Evolutionary conservation across 1,140 invertebrate genomes (phyloP).

Genomic region (Drosophila nannoptera): DNA sequence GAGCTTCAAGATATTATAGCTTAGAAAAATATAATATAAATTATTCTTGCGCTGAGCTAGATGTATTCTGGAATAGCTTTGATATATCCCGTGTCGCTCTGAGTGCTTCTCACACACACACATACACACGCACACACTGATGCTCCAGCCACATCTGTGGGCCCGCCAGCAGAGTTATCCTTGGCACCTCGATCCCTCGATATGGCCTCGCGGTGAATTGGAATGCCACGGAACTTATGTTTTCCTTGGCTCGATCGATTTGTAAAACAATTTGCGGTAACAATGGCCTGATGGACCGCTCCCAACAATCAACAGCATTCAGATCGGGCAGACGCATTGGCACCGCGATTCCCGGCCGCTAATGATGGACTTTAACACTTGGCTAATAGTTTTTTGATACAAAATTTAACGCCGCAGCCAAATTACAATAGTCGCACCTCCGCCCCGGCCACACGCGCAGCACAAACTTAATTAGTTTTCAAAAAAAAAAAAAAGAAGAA

Average conservation of each 20-base stretch:
- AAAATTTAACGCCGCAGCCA: slow-evolving; percentile 72
- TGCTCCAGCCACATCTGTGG: slow-evolving; percentile 39
- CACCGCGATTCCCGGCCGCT: slow-evolving; percentile 52
- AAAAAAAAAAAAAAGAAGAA: slow-evolving; percentile 31
- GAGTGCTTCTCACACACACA: no score
- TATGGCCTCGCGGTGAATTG: slow-evolving; percentile 36
- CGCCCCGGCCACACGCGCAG: slow-evolving; percentile 61
- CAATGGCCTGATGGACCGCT: slow-evolving; percentile 31
- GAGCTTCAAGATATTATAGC: no score
- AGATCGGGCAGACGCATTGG: slow-evolving; percentile 58
- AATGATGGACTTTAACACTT: slow-evolving; percentile 69
- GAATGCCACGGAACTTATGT: slow-evolving; percentile 54
- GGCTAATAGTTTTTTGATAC: slow-evolving; percentile 75
- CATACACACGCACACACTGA: no score
- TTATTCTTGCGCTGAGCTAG: no score
- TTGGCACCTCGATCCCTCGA: slow-evolving; percentile 26
- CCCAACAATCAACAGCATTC: slow-evolving; percentile 40
- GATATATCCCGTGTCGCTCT: no score
- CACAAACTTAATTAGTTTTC: slow-evolving; percentile 71
- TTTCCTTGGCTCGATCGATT: slow-evolving; percentile 26
- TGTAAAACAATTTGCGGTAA: slow-evolving; percentile 35
- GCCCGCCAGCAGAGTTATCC: slow-evolving; percentile 45
- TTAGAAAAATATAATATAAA: no score
- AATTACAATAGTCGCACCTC: slow-evolving; percentile 58
- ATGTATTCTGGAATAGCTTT: no score